These are phyloP conservation scores for Rhadinocentrus ornatus DNA, from an alignment of 2,797 vertebrate species.

Conservation along the genomic window DNA sequence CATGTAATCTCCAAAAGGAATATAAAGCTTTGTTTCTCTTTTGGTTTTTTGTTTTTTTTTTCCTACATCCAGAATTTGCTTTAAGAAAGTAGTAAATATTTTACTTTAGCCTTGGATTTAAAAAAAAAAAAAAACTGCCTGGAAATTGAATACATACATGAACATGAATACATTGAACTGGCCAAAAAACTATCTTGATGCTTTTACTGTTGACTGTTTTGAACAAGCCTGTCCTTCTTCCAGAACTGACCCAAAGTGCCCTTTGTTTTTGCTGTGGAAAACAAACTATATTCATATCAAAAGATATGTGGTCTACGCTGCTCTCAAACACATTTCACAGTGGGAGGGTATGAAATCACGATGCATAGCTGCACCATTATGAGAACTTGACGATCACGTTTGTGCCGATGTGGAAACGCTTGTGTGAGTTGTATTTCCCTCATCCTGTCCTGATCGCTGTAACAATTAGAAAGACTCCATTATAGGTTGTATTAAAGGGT, in stretches of 20 bases:
- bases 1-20: not conserved
- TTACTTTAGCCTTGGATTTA: not conserved
- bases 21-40: not conserved
- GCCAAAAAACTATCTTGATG: not conserved
- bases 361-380: not conserved
- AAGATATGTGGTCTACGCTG: not conserved
- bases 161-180: too few relatives aligned
- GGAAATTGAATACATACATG: too few relatives aligned
- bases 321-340: too few relatives aligned
- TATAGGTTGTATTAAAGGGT: too few relatives aligned
- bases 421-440: not conserved
- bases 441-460: not conserved
- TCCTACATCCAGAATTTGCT: not conserved
- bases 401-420: not conserved
- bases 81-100: not conserved
- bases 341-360: too few relatives aligned
- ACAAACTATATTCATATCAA: not conserved
- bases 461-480: too few relatives aligned
- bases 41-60: too few relatives aligned
- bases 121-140: not conserved
- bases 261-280: too few relatives aligned
- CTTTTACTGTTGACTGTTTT: too few relatives aligned
- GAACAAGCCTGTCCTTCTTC: too few relatives aligned
- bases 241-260: too few relatives aligned
- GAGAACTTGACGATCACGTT: not conserved